These are phyloP conservation scores for Eptatretus atami DNA, from an alignment of 2,797 vertebrate species.

Conservation along the genomic window DNA sequence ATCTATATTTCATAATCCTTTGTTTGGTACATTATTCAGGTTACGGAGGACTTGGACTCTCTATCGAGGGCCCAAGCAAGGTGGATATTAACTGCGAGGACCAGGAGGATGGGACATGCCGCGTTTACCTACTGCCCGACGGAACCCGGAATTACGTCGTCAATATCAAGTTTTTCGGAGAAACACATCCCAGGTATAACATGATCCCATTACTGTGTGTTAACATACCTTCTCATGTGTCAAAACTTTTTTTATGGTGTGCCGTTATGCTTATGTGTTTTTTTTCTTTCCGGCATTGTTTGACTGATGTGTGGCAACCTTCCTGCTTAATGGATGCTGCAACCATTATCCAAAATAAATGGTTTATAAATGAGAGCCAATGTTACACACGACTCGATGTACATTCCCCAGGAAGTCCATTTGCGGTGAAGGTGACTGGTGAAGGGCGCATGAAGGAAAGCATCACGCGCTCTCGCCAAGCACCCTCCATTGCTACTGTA, in stretches of 20 bases:
- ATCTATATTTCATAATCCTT: no score
- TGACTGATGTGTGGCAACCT: no score
- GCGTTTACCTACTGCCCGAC: conserved; percentile 65
- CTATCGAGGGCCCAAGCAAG: conserved; percentile 69
- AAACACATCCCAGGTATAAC: conserved; percentile 49
- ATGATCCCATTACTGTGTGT: no score
- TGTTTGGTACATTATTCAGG: conserved; percentile 15
- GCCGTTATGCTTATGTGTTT: no score
- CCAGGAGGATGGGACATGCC: conserved; percentile 59
- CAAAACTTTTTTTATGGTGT: no score
- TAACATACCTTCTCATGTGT: no score
- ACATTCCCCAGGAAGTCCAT: conserved; percentile 37
- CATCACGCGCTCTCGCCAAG: conserved; percentile 59
- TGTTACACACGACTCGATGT: no score
- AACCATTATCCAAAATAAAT: no score
- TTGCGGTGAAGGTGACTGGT: conserved; percentile 67
- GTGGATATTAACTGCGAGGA: conserved; percentile 78
- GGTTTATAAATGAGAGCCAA: no score
- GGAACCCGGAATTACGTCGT: conserved; percentile 70
- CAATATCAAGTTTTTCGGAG: conserved; percentile 62
- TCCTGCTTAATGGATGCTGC: no score
- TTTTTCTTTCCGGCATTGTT: no score
- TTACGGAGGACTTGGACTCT: conserved; percentile 50
- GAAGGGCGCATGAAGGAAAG: conserved; percentile 88
- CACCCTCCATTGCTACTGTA: conserved; percentile 43